Percentiles rank a stretch among this genome's conserved stretches.
These are phyloP conservation scores for Resseliella maxima DNA, from an alignment of 2,888 invertebrate species.

Conservation along the genomic window DNA sequence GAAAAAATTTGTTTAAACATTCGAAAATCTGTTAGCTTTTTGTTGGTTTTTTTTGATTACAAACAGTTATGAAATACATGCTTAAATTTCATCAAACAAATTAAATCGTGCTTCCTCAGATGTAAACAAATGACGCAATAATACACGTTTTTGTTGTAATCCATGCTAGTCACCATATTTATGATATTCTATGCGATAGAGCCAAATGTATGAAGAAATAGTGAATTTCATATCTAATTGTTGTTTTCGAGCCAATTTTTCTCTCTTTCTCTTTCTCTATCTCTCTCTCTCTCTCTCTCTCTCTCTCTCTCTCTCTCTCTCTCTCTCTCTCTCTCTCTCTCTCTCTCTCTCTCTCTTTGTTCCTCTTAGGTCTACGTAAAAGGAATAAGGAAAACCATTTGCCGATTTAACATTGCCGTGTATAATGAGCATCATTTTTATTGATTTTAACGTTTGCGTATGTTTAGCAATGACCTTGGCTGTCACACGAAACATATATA, in stretches of 20 bases:
- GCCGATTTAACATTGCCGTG: neutral
- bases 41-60: neutral
- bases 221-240: no score
- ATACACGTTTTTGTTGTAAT: slow-evolving; percentile 20
- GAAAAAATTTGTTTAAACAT: neutral
- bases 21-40: neutral
- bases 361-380: neutral
- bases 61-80: neutral
- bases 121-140: slow-evolving; percentile 41
- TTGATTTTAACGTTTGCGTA: slow-evolving; percentile 25
- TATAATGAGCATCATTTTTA: slow-evolving; percentile 14
- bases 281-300: no score
- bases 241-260: no score
- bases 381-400: neutral
- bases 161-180: neutral
- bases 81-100: neutral
- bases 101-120: neutral
- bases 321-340: no score
- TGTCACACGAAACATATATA: neutral
- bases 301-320: no score
- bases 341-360: no score
- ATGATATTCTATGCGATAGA: neutral
- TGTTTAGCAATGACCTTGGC: slow-evolving; percentile 53
- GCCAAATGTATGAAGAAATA: no score
- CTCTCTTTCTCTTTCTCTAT: no score